Percentiles rank a stretch among this genome's conserved stretches.
Evolutionary conservation across 2,888 invertebrate species (phyloP).

Genomic region (Smittia sp.): DNA sequence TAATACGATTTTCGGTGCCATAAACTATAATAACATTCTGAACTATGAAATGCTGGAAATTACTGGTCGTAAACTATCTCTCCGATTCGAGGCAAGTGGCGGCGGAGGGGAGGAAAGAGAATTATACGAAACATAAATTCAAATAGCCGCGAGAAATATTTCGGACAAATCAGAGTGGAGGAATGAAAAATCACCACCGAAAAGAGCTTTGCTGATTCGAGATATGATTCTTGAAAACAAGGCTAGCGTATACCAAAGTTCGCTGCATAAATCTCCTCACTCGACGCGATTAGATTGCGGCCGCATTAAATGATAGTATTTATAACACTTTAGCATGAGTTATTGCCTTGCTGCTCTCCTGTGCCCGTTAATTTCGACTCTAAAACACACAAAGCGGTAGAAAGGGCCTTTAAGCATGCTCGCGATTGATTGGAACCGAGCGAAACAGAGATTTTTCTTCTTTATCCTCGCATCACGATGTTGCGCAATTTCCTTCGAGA

Average conservation of each 20-base stretch:
- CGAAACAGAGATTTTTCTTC: conserved; percentile 4
- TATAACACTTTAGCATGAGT: conserved; percentile 35
- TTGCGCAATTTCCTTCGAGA: conserved; percentile 17
- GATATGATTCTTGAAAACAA: not conserved
- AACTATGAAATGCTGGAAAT: not conserved
- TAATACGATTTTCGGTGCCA: conserved; percentile 25
- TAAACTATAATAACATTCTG: conserved; percentile 34
- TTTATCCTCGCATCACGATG: conserved; percentile 22
- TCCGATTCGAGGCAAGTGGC: conserved; percentile 14
- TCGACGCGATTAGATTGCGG: conserved; percentile 24
- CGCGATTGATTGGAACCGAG: conserved; percentile 1
- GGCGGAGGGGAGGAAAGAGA: not conserved
- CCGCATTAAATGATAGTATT: conserved; percentile 34
- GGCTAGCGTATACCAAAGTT: not conserved
- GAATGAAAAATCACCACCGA: not conserved
- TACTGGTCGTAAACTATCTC: conserved; percentile 25
- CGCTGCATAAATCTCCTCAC: conserved; percentile 15
- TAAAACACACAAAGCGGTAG: conserved; percentile 5
- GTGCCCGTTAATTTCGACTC: not conserved
- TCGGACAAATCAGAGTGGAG: conserved; percentile 9
- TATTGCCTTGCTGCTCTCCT: not conserved
- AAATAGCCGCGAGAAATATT: conserved; percentile 32
- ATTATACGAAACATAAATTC: conserved; percentile 25
- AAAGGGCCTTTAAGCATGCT: conserved; percentile 19
- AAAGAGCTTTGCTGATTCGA: not conserved